These are phyloP conservation scores for Corythucha ciliata DNA, from an alignment of 2,888 invertebrate species.

Conservation along the genomic window DNA sequence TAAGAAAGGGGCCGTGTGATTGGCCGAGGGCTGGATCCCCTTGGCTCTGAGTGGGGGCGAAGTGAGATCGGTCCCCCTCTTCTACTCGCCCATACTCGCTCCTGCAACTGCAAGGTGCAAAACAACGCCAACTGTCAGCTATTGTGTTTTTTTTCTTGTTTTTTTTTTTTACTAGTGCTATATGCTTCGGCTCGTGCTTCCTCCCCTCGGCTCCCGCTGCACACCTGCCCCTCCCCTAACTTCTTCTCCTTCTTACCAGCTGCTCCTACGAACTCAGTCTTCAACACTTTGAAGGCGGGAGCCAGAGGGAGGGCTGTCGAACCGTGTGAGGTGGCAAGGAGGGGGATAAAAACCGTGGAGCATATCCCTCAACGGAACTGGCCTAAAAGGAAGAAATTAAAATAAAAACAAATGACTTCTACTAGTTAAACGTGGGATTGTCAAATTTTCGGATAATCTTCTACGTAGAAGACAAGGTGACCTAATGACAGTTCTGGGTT, in stretches of 20 bases:
- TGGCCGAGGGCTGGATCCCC: slow-evolving; percentile 54
- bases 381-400: no score
- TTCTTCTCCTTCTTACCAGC: slow-evolving; percentile 31
- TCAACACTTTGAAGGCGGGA: no score
- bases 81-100: slow-evolving; percentile 35
- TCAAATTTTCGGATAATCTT: no score
- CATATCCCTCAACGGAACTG: no score
- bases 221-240: slow-evolving; percentile 32
- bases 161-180: slow-evolving; percentile 11
- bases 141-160: slow-evolving; percentile 26
- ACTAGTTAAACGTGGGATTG: no score
- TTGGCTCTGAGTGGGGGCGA: slow-evolving; percentile 32
- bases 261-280: no score
- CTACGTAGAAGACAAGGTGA: no score
- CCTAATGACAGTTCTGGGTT: no score
- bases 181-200: slow-evolving; percentile 20
- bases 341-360: no score
- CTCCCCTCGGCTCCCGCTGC: not conserved
- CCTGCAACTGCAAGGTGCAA: slow-evolving; percentile 36
- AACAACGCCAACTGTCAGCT: slow-evolving; percentile 36
- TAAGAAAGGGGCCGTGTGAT: slow-evolving; percentile 72
- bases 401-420: no score
- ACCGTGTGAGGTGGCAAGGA: no score
- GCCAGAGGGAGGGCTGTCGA: no score
- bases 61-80: slow-evolving; percentile 32